Evolutionary conservation across 2,888 invertebrate genomes (phyloP).

Genomic region (Branchinecta sandiegonensis): DNA sequence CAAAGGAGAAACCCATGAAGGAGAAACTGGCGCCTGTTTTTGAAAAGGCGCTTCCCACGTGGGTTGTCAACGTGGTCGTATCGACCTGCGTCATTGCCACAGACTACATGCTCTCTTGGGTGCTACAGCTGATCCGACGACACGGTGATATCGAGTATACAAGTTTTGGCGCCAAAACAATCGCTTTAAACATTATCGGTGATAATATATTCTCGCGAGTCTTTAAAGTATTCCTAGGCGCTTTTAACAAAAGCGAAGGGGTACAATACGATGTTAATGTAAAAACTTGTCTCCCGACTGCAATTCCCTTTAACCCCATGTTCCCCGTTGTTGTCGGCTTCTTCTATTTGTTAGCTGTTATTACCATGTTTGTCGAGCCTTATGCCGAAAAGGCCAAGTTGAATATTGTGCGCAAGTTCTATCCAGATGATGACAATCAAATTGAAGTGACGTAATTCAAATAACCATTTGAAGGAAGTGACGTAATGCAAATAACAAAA

Average conservation of each 20-base stretch:
- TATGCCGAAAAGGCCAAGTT: constrained; percentile 1
- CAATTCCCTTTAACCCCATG: constrained; percentile 2
- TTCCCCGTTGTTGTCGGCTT: constrained; percentile 1
- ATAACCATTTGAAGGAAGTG: no score
- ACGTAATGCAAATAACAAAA: no score
- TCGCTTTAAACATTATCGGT: constrained; percentile 1
- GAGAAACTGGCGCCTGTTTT: background rate
- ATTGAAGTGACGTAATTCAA: background rate
- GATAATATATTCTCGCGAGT: constrained; percentile 8
- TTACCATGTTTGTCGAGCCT: constrained; percentile 10
- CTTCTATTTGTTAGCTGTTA: background rate
- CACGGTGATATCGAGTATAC: constrained; percentile 11
- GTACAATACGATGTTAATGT: constrained; percentile 6
- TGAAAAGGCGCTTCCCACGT: background rate
- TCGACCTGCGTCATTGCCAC: background rate
- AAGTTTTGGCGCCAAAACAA: background rate
- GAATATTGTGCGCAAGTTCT: background rate
- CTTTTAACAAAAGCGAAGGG: background rate
- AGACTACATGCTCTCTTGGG: constrained; percentile 6
- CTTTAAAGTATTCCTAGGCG: background rate
- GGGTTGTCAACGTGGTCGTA: background rate
- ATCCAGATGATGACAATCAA: constrained; percentile 5
- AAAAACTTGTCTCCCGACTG: background rate
- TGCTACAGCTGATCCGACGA: constrained; percentile 1
- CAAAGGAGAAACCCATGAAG: constrained; percentile 2